These are phyloP conservation scores for Drosophila meridiana DNA, from an alignment of 2,888 invertebrate species.

Conservation along the genomic window DNA sequence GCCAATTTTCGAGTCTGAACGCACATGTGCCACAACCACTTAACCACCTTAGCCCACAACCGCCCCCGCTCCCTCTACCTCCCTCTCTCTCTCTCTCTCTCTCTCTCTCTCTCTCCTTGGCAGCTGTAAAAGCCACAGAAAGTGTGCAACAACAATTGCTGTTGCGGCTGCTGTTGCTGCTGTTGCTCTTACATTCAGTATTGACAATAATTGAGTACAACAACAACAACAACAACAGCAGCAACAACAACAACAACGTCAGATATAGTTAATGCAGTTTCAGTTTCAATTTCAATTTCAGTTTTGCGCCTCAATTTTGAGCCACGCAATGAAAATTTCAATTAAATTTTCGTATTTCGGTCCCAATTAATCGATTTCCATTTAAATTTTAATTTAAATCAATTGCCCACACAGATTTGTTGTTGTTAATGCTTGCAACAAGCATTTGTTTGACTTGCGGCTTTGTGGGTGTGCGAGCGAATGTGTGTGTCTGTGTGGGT, in stretches of 20 bases:
- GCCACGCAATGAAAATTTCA: slow-evolving; percentile 50
- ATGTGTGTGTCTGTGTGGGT: neutral
- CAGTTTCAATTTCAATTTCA: slow-evolving; percentile 48
- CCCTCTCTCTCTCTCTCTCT: neutral
- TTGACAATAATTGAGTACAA: slow-evolving; percentile 54
- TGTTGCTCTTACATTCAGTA: slow-evolving; percentile 13
- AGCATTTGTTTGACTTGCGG: slow-evolving; percentile 60
- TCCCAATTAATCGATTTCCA: slow-evolving; percentile 69
- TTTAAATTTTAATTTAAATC: slow-evolving; percentile 72
- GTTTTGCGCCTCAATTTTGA: slow-evolving; percentile 28
- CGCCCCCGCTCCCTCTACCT: neutral
- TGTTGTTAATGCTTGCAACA: slow-evolving; percentile 43
- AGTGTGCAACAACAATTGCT: slow-evolving; percentile 34
- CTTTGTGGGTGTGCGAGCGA: neutral
- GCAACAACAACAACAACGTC: slow-evolving; percentile 10
- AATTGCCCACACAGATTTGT: slow-evolving; percentile 57
- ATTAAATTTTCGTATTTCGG: slow-evolving; percentile 57
- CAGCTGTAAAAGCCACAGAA: slow-evolving; percentile 30
- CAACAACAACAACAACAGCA: slow-evolving; percentile 14
- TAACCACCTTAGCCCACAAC: slow-evolving; percentile 4
- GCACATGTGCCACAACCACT: slow-evolving; percentile 30
- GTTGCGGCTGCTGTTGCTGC: slow-evolving; percentile 29
- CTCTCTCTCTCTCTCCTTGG: neutral
- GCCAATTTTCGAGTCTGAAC: slow-evolving; percentile 62
- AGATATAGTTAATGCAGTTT: slow-evolving; percentile 63